Conservation (phyloP, 2,797 vertebrate species). For the Lepilemur ruficaudatus region DNA sequence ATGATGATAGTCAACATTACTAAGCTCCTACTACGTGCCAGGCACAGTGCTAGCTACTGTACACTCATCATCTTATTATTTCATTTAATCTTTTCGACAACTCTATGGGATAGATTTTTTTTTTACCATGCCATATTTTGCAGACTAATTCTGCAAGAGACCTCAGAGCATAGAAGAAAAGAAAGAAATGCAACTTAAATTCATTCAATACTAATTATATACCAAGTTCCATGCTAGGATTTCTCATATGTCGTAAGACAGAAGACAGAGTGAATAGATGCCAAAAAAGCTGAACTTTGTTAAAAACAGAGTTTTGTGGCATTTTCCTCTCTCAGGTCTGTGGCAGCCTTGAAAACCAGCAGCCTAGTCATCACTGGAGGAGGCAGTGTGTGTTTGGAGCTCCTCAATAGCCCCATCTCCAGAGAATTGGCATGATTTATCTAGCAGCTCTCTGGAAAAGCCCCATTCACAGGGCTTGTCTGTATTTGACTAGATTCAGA, state of each 20-base stretch:
- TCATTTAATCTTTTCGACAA: slow-evolving; percentile 8
- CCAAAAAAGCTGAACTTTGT: not conserved
- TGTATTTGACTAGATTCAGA: not conserved
- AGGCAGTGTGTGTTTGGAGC: not conserved
- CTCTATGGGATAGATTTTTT: not conserved
- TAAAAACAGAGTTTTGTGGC: not conserved
- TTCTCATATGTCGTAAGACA: not conserved
- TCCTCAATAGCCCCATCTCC: not conserved
- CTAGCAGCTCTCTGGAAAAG: not conserved
- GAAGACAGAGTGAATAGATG: not conserved
- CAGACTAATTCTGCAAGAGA: not conserved
- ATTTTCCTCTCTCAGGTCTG: not conserved
- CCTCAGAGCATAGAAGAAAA: not conserved
- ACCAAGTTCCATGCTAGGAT: not conserved
- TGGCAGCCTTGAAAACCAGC: not conserved
- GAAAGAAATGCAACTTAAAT: not conserved
- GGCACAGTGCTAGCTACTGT: not conserved
- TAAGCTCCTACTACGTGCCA: not conserved
- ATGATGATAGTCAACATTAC: not conserved
- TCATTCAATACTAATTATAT: not conserved
- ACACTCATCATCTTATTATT: not conserved
- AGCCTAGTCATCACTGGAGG: not conserved
- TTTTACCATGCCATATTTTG: not conserved
- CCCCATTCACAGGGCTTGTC: not conserved
- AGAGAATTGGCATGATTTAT: not conserved